Base-by-base conservation (phyloP, 1,140 invertebrate genomes). In the Pectinophora gossypiella region DNA sequence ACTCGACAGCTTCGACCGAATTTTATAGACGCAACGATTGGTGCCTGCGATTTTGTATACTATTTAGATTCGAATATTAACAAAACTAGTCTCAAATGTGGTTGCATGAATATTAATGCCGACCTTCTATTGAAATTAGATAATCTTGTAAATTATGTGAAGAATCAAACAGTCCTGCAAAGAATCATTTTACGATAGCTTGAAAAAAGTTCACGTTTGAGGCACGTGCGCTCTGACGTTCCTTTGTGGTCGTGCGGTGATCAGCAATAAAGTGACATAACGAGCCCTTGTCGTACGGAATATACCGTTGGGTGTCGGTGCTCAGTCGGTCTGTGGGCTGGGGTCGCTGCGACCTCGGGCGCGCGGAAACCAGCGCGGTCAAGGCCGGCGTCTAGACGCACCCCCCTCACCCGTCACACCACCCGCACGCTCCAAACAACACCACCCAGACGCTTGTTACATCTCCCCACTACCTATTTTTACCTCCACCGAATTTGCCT, bases 381-480 rank as follows among this genome's bases (percentile, higher is more conserved):
- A 85, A 85, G 82, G 82, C 82, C 79, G 68, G 44, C 61, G 82
- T 83, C 79, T 85, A 83, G 79, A 85, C 79, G 71, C 70, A 70
- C 62, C 71, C 68, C 61, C 61, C 61, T 60, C 64, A 56, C 68
- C 57, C 58, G 62, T 54, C 43, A 42, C 54, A 54, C 54, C 46
- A 56, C 49, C 47, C 50, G 54, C 27, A 51, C 51, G 27, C 35
- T 56, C 22, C 47, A 23, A 18, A 15, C 36, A 40, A 27, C 62
- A 51, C 46, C 51, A 54, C 61, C 47, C 22, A 44, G 45, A 48
- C 40, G 45, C 52, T 40, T 40, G 12, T 40, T 40, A 40, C 36
- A 38, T 15, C 59, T 48, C 61, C 74, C 61, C 61, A 59, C 72
- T 64, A 61, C 72, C 75, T 78, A 79, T 79, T 74, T 78, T 68